Conservation (phyloP, 2,888 invertebrate genomes). For the Ptychoptera albimana region DNA sequence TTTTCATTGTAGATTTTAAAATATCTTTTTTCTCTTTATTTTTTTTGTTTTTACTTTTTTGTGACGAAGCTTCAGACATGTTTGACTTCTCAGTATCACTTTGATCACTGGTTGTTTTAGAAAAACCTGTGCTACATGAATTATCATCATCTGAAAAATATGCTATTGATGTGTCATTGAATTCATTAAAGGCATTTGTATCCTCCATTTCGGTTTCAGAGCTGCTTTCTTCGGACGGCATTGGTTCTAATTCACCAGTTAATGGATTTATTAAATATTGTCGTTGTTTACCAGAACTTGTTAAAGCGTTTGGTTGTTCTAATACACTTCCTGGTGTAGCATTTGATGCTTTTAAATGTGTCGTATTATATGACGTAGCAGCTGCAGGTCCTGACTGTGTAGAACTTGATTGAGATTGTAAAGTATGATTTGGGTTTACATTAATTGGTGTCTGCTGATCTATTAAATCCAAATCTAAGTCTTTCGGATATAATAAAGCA, state of each 20-base stretch:
- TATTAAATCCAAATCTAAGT: constrained; percentile 28
- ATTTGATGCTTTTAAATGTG: background rate
- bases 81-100: constrained; percentile 33
- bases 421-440: no score
- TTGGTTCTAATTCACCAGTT: constrained; percentile 71
- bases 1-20: background rate
- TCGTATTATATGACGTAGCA: constrained; percentile 8
- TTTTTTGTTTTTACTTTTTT: constrained; percentile 24
- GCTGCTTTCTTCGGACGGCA: constrained; percentile 49
- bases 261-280: constrained; percentile 82
- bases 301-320: constrained; percentile 1
- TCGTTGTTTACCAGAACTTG: constrained; percentile 46
- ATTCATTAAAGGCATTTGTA: constrained; percentile 22
- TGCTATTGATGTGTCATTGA: constrained; percentile 33
- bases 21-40: constrained; percentile 5
- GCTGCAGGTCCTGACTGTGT: constrained; percentile 7
- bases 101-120: constrained; percentile 34
- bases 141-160: constrained; percentile 44
- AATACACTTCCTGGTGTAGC: background rate
- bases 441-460: constrained; percentile 32
- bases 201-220: constrained; percentile 38
- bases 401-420: no score
- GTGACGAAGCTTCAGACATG: constrained; percentile 36
- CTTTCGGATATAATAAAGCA: constrained; percentile 27
- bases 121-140: constrained; percentile 35